Conservation (phyloP, 2,888 invertebrate species). For the Peribatodes rhomboidaria region DNA sequence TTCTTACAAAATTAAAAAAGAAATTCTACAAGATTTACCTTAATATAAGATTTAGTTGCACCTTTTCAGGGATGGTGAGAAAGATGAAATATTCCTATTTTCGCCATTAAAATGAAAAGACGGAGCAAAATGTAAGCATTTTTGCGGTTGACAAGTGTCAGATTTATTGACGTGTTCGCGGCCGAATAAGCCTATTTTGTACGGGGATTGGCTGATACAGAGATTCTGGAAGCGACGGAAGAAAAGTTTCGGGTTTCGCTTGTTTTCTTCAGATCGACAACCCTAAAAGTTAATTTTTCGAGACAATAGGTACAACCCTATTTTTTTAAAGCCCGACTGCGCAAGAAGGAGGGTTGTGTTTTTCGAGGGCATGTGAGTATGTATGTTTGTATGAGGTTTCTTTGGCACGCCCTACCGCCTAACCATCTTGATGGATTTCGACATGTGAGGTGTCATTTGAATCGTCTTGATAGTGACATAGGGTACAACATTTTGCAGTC, state of each 20-base stretch:
- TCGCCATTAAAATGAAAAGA: conserved; percentile 56
- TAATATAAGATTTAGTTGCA: conserved; percentile 3
- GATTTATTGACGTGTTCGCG: conserved; percentile 74
- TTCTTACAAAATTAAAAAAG: too few species aligned
- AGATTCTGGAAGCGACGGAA: conserved; percentile 53
- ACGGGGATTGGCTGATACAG: conserved; percentile 51
- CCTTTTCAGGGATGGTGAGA: conserved; percentile 2
- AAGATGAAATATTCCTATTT: conserved; percentile 27
- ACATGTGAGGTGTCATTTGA: too few species aligned
- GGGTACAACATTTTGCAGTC: too few species aligned
- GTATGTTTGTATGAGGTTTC: too few species aligned
- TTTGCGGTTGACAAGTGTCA: conserved; percentile 74
- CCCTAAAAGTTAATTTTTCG: neutral
- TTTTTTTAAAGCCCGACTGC: too few species aligned
- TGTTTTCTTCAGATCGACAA: neutral
- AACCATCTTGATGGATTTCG: too few species aligned
- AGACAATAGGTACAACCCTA: neutral
- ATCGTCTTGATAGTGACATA: too few species aligned
- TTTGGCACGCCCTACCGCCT: too few species aligned
- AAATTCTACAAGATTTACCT: too few species aligned
- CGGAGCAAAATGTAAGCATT: conserved; percentile 65
- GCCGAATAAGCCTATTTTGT: conserved; percentile 69
- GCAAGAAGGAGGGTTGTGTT: too few species aligned
- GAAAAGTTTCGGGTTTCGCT: conserved; percentile 13
- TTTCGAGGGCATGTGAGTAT: too few species aligned